Evolutionary conservation across 2,888 invertebrate species (phyloP), one percentile per base, ranked within the genome.

Genomic region (Cartodere bifasciata): DNA sequence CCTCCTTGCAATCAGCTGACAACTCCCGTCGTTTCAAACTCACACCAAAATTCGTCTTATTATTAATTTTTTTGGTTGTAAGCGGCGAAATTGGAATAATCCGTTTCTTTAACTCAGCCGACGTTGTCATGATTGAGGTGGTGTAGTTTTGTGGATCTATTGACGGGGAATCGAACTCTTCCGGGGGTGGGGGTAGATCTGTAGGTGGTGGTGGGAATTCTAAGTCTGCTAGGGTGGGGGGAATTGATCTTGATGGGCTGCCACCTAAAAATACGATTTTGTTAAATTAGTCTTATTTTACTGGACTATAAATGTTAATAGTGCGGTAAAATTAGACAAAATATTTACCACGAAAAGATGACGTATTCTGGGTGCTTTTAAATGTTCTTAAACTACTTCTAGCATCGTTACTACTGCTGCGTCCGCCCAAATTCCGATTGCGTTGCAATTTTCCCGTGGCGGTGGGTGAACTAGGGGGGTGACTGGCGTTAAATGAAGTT

Each of bases 131-230:
- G 16, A 49, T 44, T 4, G 44, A 40, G 4, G 42, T 42, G 27
- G 45, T 44, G 20, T 49, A 49, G 35, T 56, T 53, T 11, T 49
- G 45, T 21, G 47, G 38, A 27, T 54, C 53, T 4, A 46, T 36
- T 4, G 46, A 40, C 4, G 36, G 16, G n/a, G 58, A 60, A 27
- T 62, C 60, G 44, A 67, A 63, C 34, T 77, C 77, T 48, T 76
- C 79, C 1, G 80, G 77, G 1, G 84, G 84, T 11, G 85, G 85
- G 2, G 83, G 83, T 29, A 82, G 60, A 48, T 82, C 83, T 4
- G 75, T 65, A 1, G 86, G 86, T 1, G 86, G 87, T 11, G 87
- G 87, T 1, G 87, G 87, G 60, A 87, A 87, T 55, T 88, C 87
- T 16, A 88, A 64, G 53, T 87, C 85, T 3, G 84, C 83, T 36